Evolutionary conservation across 2,888 invertebrate species (phyloP).

Genomic region (Rhorus exstirpatorius): DNA sequence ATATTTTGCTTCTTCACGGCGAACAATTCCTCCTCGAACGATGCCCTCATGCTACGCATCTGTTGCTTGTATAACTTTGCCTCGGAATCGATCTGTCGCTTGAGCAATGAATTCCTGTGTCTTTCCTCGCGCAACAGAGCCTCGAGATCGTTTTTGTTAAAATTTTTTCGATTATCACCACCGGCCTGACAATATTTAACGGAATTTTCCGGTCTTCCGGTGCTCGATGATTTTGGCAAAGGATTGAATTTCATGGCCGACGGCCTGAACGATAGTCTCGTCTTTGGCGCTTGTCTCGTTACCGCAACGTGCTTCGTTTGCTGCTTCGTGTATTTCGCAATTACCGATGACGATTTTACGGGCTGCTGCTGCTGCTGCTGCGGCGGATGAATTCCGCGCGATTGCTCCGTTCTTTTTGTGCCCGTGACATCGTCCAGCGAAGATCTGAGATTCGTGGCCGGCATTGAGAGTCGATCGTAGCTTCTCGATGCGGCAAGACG

Average conservation of each 20-base stretch:
- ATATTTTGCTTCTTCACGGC: conserved; percentile 83
- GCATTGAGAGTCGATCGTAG: conserved; percentile 81
- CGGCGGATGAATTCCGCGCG: conserved; percentile 70
- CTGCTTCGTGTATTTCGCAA: conserved; percentile 44
- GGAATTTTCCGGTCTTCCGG: conserved; percentile 67
- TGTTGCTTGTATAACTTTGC: conserved; percentile 81
- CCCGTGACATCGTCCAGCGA: conserved; percentile 76
- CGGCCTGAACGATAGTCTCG: conserved; percentile 54
- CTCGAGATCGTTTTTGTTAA: conserved; percentile 78
- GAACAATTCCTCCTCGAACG: conserved; percentile 83
- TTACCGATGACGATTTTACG: conserved; percentile 24
- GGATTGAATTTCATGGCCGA: conserved; percentile 71
- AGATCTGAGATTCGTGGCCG: conserved; percentile 66
- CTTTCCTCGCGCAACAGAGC: conserved; percentile 81
- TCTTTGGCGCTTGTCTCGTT: conserved; percentile 73
- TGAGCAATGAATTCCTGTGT: conserved; percentile 80
- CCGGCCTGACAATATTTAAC: conserved; percentile 75
- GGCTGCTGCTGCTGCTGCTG: too few relatives aligned
- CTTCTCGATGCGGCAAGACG: conserved; percentile 80
- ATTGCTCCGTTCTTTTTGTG: conserved; percentile 69
- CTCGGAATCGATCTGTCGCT: conserved; percentile 82
- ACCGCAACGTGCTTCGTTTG: conserved; percentile 73
- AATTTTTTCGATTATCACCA: conserved; percentile 76
- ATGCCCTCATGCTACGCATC: conserved; percentile 80
- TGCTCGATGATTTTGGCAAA: conserved; percentile 64